A percentile compares a stretch with the other conserved stretches of the same genome.
Evolutionary conservation across 2,113 vertebrate genomes (phyloP).

Genomic region (Typhlomys cinereus): DNA sequence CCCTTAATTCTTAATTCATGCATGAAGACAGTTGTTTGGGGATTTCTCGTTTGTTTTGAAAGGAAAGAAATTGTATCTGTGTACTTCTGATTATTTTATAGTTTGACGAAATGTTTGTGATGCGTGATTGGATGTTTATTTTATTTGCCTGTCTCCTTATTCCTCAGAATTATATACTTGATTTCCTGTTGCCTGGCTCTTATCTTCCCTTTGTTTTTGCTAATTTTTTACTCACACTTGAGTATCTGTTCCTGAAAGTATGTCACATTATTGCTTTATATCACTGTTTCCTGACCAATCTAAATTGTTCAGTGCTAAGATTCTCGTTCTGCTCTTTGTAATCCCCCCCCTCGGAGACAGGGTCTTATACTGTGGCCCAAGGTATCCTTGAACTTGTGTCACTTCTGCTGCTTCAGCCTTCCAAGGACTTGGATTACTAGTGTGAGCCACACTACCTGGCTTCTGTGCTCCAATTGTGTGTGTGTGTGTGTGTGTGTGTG

Average conservation of each 20-base stretch:
- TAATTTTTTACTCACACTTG: neutral
- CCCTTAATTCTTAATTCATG: too few relatives aligned
- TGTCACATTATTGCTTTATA: neutral
- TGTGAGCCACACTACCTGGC: too few relatives aligned
- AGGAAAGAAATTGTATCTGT: too few relatives aligned
- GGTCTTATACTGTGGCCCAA: too few relatives aligned
- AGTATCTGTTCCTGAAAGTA: neutral
- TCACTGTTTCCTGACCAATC: neutral
- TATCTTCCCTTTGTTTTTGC: neutral
- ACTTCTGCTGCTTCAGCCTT: too few relatives aligned
- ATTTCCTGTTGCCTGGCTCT: neutral
- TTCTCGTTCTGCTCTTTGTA: neutral
- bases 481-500: neutral
- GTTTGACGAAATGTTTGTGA: neutral
- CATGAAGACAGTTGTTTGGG: too few relatives aligned
- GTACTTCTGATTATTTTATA: neutral
- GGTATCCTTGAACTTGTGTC: too few relatives aligned
- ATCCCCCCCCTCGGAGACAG: too few relatives aligned
- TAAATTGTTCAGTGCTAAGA: neutral
- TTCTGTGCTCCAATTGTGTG: neutral
- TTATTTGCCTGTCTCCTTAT: neutral
- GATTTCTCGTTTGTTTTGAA: neutral
- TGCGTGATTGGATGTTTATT: neutral
- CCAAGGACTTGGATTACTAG: too few relatives aligned
- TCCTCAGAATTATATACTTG: neutral